Evolutionary conservation across 2,113 vertebrate species (phyloP).

Genomic region (Cephalopterus ornatus): DNA sequence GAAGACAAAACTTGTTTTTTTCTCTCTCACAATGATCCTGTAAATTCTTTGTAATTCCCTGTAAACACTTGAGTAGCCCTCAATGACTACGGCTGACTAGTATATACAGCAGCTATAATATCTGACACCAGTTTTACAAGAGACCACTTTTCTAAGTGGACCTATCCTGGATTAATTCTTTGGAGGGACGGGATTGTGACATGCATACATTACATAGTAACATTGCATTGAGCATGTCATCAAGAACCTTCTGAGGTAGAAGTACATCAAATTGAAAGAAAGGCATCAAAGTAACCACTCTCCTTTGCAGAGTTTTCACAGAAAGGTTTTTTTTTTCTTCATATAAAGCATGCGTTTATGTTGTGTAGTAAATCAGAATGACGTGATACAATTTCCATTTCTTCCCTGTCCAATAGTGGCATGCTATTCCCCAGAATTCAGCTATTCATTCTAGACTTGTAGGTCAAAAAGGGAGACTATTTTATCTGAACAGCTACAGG

Average conservation of each 20-base stretch:
- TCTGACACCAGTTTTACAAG: background rate
- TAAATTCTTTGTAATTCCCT: conserved; percentile 18
- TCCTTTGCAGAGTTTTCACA: background rate
- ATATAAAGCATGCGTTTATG: background rate
- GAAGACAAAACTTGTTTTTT: background rate
- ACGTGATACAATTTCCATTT: background rate
- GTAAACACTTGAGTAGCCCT: background rate
- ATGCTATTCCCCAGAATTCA: background rate
- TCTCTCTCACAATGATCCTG: background rate
- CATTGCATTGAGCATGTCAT: background rate
- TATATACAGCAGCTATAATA: background rate
- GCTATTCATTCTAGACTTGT: background rate
- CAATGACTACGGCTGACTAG: background rate
- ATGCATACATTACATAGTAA: accelerated
- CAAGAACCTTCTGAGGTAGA: background rate
- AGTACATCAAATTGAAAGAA: background rate
- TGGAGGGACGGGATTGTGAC: accelerated
- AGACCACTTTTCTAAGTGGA: background rate
- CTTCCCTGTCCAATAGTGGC: background rate
- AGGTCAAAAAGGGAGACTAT: background rate
- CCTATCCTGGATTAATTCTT: background rate
- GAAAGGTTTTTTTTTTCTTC: background rate
- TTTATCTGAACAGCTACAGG: background rate
- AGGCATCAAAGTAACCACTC: background rate
- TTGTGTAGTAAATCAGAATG: background rate